Evolutionary conservation across 2,113 vertebrate species (phyloP).

Genomic region (Puma concolor): DNA sequence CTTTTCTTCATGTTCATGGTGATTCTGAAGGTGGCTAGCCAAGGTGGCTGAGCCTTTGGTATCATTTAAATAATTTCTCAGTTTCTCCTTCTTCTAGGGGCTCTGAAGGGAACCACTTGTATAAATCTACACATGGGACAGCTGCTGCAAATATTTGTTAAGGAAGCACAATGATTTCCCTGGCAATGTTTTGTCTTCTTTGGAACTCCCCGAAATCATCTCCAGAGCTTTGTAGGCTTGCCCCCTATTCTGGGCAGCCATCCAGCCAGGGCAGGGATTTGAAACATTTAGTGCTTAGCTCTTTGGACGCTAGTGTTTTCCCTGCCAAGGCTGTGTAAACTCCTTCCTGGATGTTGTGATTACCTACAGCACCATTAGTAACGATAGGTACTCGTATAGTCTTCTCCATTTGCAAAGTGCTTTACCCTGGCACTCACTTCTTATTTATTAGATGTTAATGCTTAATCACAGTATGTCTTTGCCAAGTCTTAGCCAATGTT

Average conservation of each 20-base stretch:
- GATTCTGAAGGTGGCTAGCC: background rate
- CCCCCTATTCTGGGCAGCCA: slow-evolving; percentile 43
- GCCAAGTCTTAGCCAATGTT: background rate
- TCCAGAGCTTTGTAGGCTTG: background rate
- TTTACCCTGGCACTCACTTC: slow-evolving; percentile 27
- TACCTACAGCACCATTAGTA: background rate
- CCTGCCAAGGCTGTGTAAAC: background rate
- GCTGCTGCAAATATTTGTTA: background rate
- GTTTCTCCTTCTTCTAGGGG: background rate
- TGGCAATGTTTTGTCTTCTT: background rate
- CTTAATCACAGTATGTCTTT: background rate
- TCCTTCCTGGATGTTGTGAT: background rate
- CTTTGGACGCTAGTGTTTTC: slow-evolving; percentile 24
- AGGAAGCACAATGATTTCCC: background rate
- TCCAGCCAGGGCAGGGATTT: background rate
- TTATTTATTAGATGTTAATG: slow-evolving; percentile 41
- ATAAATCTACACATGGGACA: background rate
- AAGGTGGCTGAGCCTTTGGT: background rate
- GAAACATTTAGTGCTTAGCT: background rate
- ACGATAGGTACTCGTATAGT: background rate
- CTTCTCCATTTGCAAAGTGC: background rate
- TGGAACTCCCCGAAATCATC: background rate
- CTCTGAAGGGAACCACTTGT: background rate
- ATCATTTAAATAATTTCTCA: background rate
- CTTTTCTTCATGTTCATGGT: background rate